phyloP scores from a whole-genome alignment of 2,797 vertebrate genomes.

The Lacerta bilineata region DNA sequence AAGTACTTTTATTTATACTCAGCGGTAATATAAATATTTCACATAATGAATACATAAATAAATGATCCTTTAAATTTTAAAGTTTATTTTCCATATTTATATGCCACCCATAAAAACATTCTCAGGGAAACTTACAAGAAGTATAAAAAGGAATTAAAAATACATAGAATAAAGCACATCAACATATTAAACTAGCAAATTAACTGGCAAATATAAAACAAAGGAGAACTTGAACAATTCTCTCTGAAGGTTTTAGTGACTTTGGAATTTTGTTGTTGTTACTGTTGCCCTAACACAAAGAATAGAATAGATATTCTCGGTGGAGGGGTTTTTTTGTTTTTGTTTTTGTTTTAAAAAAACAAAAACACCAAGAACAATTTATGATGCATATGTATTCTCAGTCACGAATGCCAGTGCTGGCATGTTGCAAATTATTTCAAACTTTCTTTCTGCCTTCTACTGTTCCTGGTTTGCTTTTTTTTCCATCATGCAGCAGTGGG shows the following conservation, averaged over 20 bases:
- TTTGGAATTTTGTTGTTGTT: accelerated
- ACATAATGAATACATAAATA: too few species aligned
- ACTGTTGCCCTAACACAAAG: not conserved
- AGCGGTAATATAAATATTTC: too few species aligned
- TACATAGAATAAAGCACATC: not conserved
- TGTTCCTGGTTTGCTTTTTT: not conserved
- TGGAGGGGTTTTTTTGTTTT: not conserved
- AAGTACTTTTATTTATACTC: too few species aligned
- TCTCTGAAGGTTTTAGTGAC: not conserved
- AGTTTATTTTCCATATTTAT: not conserved
- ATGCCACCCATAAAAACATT: not conserved
- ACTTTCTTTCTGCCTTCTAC: constrained; percentile 6
- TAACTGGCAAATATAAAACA: not conserved
- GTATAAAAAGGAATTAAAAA: not conserved
- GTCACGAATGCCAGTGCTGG: not conserved
- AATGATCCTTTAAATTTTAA: too few species aligned
- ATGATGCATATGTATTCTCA: not conserved
- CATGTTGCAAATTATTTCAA: accelerated
- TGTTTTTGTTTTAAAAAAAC: not conserved
- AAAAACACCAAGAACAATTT: not conserved
- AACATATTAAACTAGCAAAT: not conserved
- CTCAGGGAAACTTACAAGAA: not conserved
- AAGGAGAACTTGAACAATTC: not conserved
- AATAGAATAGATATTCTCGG: accelerated
- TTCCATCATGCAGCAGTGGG: accelerated